Base-by-base conservation (phyloP, 2,888 invertebrate species). In the Rhamnusium bicolor region DNA sequence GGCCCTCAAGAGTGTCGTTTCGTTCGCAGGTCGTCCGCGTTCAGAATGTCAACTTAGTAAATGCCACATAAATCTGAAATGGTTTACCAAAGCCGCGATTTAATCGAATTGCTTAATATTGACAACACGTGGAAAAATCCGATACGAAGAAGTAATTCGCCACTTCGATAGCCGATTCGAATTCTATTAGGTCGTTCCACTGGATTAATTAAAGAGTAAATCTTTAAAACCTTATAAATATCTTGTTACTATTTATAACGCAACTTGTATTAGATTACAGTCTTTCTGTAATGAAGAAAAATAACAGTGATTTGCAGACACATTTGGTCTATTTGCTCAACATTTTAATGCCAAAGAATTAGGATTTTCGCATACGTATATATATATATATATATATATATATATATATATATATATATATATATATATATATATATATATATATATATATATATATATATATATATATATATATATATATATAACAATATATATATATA, bases 31-130 rank as follows among this genome's bases (percentile, higher is more conserved):
- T 77, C 79, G 80, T 81, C 80, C 79, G 80, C 81, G 80, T 75
- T 73, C 76, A 75, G 80, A 82, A 83, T 82, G 83, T 82, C 83
- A 83, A 84, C 83, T 80, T 78, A 76, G 78, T 58, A 76, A 68
- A 77, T 72, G 72, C 77, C 80, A 81, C 81, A 83, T 84, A 84
- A 84, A 84, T 84, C 81, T 82, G 79, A 75, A 82, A 81, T 79
- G 81, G 82, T 83, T 83, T 82, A 82, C 80, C 79, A 80, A 81
- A 80, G 79, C 78, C 79, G 78, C 76, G 82, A 83, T 85, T 84
- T 85, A 85, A 85, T 85, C 84, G 84, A 84, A 85, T 84, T 84
- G 84, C 83, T 83, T 84, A 84, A 85, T 85, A 85, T 84, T 83
- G 65, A 65, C 65, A 53, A 65, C 65, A 65, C 65, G 65, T 65